Evolutionary conservation across 2,797 vertebrate genomes (phyloP).

Genomic region (Pipistrellus nathusii): DNA sequence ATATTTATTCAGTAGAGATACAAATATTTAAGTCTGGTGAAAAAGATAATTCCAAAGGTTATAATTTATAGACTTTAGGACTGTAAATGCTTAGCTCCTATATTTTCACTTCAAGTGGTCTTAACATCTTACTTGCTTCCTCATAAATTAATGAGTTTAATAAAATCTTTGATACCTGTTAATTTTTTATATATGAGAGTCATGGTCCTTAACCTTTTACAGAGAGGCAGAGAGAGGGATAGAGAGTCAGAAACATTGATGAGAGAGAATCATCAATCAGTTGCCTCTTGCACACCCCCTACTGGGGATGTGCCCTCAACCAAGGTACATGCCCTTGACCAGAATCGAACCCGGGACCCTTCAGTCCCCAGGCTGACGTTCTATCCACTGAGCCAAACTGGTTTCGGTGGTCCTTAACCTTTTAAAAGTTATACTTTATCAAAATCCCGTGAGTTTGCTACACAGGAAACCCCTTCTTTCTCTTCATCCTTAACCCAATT

Average conservation of each 20-base stretch:
- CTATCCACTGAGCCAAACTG: no score
- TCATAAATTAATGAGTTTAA: slow-evolving; percentile 45
- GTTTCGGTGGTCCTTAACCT: slow-evolving; percentile 5
- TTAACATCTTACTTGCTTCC: slow-evolving; percentile 33
- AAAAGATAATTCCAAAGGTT: slow-evolving; percentile 45
- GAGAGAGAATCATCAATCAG: no score
- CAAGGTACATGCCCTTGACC: no score
- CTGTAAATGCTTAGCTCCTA: slow-evolving; percentile 33
- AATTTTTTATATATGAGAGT: background rate
- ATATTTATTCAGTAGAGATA: slow-evolving; percentile 5
- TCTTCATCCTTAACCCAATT: background rate
- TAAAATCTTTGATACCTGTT: slow-evolving; percentile 30
- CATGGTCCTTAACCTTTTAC: background rate
- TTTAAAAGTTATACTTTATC: slow-evolving; percentile 18
- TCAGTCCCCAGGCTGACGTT: no score
- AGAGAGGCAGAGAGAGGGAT: no score
- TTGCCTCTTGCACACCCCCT: no score
- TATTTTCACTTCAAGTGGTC: slow-evolving; percentile 50
- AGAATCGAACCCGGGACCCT: no score
- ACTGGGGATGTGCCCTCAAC: no score
- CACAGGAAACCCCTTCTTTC: background rate
- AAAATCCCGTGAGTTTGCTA: background rate
- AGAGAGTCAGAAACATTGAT: no score
- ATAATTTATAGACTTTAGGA: background rate
- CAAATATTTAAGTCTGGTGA: slow-evolving; percentile 23